Evolutionary conservation across 2,888 invertebrate species (phyloP), one percentile per base, ranked within the genome.

Genomic region (Acleris emargana): DNA sequence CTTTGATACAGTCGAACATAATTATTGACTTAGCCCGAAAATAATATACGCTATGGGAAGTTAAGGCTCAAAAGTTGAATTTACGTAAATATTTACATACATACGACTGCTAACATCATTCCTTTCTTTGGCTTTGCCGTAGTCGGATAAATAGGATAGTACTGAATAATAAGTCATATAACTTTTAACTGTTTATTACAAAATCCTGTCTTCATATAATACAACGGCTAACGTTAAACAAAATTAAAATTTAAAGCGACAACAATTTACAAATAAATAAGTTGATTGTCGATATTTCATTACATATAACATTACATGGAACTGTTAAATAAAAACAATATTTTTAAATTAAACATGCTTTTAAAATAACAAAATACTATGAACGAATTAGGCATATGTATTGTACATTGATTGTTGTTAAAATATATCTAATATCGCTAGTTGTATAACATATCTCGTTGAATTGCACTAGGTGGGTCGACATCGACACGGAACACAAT

Each of bases 401-500:
- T 17, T 55, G 61, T 45, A 64, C 42, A 60, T 55, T 45, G 20
- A n/a, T 18, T 54, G 18, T 18, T 55, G 20, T 38, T 59, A 55
- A 42, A 50, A 18, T 49, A 50, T 49, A 25, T 43, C 43, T 43
- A 43, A 45, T n/a, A 50, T 53, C 16, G 54, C 28, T 42, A 54
- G 28, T 42, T 25, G 28, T 47, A 59, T 64, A 49, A 32, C 28
- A 59, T 64, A 50, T 55, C 32, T 59, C 43, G 69, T 50, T 45
- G 57, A 76, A 82, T 83, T 82, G 81, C 81, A 82, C 82, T 83
- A 80, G 81, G 82, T 82, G 79, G 83, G 79, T 71, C 25, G 25
- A 6, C 25, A 70, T 53, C 62, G 66, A 67, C 59, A 62, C 64
- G 58, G 61, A 64, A n/a, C 67, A 70, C 72, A 62, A 54, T 71